phyloP scores from a whole-genome alignment of 2,113 vertebrate genomes.

The Myotis davidii region DNA sequence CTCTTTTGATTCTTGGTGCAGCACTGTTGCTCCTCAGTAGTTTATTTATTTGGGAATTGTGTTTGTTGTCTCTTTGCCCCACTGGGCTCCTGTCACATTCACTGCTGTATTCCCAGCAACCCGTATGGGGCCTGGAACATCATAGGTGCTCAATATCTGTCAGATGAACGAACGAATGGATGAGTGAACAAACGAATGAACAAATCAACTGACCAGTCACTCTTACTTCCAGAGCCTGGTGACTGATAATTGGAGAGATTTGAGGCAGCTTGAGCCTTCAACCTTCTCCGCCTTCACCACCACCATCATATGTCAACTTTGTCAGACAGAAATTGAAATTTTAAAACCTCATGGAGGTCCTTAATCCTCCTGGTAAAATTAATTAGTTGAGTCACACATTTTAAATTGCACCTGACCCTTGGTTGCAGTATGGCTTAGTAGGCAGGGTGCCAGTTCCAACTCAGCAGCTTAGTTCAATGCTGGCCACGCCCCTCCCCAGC shows the following conservation, averaged over 20 bases:
- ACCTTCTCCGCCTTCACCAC: rapidly evolving
- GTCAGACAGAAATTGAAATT: background rate
- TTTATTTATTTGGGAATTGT: background rate
- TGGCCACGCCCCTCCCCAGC: background rate
- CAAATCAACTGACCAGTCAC: background rate
- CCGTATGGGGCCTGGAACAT: rapidly evolving
- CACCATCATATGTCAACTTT: background rate
- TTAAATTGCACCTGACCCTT: background rate
- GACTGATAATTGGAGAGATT: background rate
- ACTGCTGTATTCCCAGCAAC: background rate
- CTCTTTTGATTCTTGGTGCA: background rate
- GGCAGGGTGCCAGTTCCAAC: rapidly evolving
- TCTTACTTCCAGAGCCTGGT: background rate
- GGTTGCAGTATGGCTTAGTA: too few species aligned
- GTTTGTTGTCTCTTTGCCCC: background rate
- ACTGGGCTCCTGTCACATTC: background rate
- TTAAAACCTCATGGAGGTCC: background rate
- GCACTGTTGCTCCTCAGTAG: rapidly evolving
- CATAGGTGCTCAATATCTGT: background rate
- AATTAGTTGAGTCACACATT: background rate
- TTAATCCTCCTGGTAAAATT: background rate
- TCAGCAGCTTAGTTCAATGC: background rate
- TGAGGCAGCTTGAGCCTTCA: background rate
- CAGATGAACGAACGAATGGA: background rate
- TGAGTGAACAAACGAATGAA: background rate